A percentile compares a stretch with the other conserved stretches of the same genome.
Evolutionary conservation across 2,888 invertebrate species (phyloP).

Genomic region (Linnaemya vulpina): DNA sequence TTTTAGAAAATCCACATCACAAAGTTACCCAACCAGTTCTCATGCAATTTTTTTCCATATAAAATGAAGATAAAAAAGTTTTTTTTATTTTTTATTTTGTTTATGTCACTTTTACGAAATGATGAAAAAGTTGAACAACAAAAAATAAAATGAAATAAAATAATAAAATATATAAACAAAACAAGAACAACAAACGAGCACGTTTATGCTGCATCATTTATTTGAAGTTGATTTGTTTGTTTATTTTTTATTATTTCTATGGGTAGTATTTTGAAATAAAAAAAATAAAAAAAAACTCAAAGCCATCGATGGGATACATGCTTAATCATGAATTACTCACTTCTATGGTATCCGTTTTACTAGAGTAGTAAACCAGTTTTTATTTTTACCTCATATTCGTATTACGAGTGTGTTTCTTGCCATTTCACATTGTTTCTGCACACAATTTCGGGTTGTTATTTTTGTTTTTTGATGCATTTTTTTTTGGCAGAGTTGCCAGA

Average conservation of each 20-base stretch:
- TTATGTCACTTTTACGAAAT: constrained; percentile 34
- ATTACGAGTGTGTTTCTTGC: constrained; percentile 2
- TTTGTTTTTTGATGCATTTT: constrained; percentile 2
- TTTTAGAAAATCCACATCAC: not conserved
- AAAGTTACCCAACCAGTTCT: constrained; percentile 47
- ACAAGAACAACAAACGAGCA: constrained; percentile 14
- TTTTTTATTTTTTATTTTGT: constrained; percentile 25
- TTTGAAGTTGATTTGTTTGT: constrained; percentile 2
- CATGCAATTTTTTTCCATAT: not conserved
- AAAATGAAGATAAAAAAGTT: constrained; percentile 22
- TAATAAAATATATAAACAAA: constrained; percentile 4
- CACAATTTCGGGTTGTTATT: constrained; percentile 13
- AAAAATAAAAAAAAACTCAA: too few species aligned
- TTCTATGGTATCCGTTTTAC: constrained; percentile 51
- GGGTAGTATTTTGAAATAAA: constrained; percentile 25
- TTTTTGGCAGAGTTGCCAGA: not conserved
- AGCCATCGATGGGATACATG: constrained; percentile 38
- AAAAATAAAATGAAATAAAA: too few species aligned
- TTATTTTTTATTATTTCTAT: not conserved
- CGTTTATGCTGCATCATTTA: constrained; percentile 26
- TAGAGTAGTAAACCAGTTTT: constrained; percentile 41
- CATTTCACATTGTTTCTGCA: not conserved
- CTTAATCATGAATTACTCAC: constrained; percentile 50
- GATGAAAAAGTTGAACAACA: not conserved
- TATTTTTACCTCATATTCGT: not conserved